These are phyloP conservation scores for Falcunculus frontatus DNA, from an alignment of 2,113 vertebrate genomes.

Conservation along the genomic window DNA sequence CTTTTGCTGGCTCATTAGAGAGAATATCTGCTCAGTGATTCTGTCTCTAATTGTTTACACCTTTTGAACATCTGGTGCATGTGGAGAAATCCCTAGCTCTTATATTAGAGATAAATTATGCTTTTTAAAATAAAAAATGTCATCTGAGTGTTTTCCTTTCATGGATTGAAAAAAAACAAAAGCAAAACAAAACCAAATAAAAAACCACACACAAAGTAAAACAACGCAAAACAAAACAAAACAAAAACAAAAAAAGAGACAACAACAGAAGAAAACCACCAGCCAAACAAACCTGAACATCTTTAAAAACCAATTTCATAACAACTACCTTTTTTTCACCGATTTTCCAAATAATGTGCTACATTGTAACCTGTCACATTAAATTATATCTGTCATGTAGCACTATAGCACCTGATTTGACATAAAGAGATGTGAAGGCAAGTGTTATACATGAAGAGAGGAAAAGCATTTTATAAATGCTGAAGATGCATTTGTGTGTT, in stretches of 20 bases:
- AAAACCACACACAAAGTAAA: not conserved
- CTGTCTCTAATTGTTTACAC: not conserved
- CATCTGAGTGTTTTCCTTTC: not conserved
- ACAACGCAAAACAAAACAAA: not conserved
- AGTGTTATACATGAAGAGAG: not conserved
- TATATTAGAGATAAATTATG: not conserved
- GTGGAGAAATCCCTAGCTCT: not conserved
- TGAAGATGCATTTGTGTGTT: not conserved
- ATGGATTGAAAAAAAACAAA: not conserved
- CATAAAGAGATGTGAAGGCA: not conserved
- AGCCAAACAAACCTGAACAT: not conserved
- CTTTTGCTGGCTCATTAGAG: not conserved
- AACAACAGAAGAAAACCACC: not conserved
- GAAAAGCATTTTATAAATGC: not conserved
- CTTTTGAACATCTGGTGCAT: not conserved
- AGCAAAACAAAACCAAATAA: not conserved
- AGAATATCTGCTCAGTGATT: not conserved
- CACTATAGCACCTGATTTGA: not conserved
- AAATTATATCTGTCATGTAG: conserved; percentile 14
- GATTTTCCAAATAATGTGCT: conserved; percentile 34
- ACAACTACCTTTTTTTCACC: not conserved
- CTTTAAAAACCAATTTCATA: not conserved
- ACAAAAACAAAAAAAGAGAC: not conserved
- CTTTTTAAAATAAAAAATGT: not conserved
- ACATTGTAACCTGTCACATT: conserved; percentile 21